Evolutionary conservation across 2,113 vertebrate species (phyloP), one percentile per base, ranked within the genome.

Genomic region (Saguinus midas): DNA sequence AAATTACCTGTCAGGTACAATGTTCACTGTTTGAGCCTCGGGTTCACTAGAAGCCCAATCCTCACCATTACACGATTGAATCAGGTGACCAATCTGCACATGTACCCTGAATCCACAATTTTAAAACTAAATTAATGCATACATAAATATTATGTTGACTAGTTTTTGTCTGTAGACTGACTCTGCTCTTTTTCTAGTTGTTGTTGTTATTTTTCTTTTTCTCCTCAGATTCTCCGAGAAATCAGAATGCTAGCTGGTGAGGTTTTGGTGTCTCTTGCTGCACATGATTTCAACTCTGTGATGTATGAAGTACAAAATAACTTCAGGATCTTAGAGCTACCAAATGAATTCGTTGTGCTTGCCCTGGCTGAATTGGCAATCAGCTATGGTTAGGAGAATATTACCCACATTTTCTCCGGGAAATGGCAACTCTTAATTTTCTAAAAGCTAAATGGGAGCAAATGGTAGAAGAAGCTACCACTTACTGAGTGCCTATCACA

Each of bases 281-380:
- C 87, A 14, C 97, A 95, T 90, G 97, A 98, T 64, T 98, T 98
- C 87, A 97, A 97, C 66, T 96, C 96, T 68, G 97, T 98, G 50
- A 98, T 98, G 97, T 97, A 96, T 5, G 97, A 98, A 96, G 27
- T 98, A 12, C 96, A 97, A 37, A 97, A 85, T 88, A 96, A 97
- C 95, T 97, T 98, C 92, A 90, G 82, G 92, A 97, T 98, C 75
- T 92, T 97, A 13, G 97, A 98, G 73, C 97, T 98, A 3, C 97
- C 98, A 16, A 48, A 97, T 6, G 98, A 98, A 58, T 98, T 98
- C 0, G 23, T 96, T 21, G 92, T 98, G 66, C 96, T 98, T 48
- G 78, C 93, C 11, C 61, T 98, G 90, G 98, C 97, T 43, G 97
- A 98, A 73, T 87, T 98, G 66, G 95, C 97, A 83, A 96, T 81